phyloP scores from a whole-genome alignment of 2,888 invertebrate genomes.

The Acrobasis suavella region DNA sequence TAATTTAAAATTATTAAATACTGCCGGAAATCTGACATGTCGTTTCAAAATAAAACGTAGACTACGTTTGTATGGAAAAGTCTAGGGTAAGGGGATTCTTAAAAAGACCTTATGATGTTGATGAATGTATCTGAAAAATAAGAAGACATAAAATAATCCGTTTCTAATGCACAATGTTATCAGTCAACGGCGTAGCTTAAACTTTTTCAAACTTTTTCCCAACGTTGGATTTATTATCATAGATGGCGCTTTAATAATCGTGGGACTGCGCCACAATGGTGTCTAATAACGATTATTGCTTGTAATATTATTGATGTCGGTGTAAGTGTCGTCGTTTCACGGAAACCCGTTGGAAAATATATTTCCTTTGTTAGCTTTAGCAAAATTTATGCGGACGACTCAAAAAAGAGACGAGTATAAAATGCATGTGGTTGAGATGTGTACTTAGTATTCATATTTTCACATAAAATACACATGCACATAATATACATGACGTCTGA shows the following conservation, averaged over 20 bases:
- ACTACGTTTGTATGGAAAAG: no score
- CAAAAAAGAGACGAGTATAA: no score
- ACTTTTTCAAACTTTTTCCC: slow-evolving; percentile 4
- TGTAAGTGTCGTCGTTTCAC: background rate
- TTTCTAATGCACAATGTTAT: background rate
- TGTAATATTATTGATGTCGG: slow-evolving; percentile 27
- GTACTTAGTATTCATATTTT: no score
- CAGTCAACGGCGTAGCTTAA: background rate
- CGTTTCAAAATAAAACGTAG: no score
- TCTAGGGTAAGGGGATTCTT: no score
- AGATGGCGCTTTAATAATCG: slow-evolving; percentile 13
- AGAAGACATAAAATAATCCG: background rate
- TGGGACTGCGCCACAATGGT: slow-evolving; percentile 40
- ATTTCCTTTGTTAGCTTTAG: background rate
- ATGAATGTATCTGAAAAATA: no score
- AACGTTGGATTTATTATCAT: slow-evolving; percentile 3
- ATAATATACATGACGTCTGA: no score
- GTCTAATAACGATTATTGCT: slow-evolving; percentile 41
- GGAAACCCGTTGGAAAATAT: background rate
- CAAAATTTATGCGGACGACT: no score
- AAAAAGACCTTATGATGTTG: background rate
- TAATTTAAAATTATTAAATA: no score
- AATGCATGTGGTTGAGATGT: no score
- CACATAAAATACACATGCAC: no score
- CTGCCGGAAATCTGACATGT: no score